Percentiles rank a stretch among this genome's conserved stretches.
Evolutionary conservation across 2,113 vertebrate genomes (phyloP).

Genomic region (Sula dactylatra): DNA sequence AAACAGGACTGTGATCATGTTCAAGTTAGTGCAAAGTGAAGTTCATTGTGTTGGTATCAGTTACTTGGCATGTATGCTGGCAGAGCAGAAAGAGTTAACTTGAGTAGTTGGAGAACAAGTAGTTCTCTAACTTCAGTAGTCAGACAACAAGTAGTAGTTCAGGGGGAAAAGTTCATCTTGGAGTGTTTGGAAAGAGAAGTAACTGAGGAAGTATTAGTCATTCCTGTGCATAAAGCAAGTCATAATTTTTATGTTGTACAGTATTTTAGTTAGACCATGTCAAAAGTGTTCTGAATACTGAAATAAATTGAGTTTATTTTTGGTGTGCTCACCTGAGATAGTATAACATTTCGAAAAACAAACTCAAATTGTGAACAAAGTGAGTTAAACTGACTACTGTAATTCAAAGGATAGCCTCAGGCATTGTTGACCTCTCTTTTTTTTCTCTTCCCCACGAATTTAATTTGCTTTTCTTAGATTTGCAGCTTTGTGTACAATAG

Average conservation of each 20-base stretch:
- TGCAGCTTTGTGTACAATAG: background rate
- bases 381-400: background rate
- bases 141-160: background rate
- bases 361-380: background rate
- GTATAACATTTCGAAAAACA: background rate
- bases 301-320: background rate
- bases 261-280: background rate
- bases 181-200: background rate
- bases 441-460: background rate
- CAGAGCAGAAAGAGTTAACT: background rate
- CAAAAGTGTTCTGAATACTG: background rate
- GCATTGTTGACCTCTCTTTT: background rate
- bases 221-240: background rate
- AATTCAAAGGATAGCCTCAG: background rate
- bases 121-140: background rate
- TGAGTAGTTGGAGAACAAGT: background rate
- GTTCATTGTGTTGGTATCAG: background rate
- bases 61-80: background rate
- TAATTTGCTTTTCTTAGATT: background rate
- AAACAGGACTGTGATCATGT: background rate
- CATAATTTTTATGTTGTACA: background rate
- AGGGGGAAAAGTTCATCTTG: background rate
- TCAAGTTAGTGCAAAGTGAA: background rate
- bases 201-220: slow-evolving; percentile 16
- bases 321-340: background rate